Percentiles rank a stretch among this genome's conserved stretches.
Evolutionary conservation across 2,888 invertebrate species (phyloP).

Genomic region (Coenonympha arcania): DNA sequence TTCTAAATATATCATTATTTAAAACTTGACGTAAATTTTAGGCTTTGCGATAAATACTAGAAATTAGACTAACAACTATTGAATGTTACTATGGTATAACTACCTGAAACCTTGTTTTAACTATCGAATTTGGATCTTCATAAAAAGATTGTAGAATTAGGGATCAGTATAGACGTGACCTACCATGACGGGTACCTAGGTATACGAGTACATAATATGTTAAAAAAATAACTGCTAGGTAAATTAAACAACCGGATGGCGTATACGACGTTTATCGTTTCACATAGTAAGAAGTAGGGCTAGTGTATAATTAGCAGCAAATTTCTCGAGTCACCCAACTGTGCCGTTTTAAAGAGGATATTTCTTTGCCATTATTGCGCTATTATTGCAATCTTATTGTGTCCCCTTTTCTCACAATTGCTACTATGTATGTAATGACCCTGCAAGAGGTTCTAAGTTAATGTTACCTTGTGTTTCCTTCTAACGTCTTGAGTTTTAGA

Average conservation of each 20-base stretch:
- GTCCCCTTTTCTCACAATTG: slow-evolving; percentile 23
- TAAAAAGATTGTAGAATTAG: no score
- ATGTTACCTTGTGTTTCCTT: slow-evolving; percentile 6
- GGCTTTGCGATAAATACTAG: no score
- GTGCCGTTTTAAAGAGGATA: slow-evolving; percentile 21
- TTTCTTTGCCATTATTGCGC: slow-evolving; percentile 21
- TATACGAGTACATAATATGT: no score
- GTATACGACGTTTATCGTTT: neutral
- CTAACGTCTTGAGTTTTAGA: neutral
- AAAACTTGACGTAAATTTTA: no score
- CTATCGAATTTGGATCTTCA: no score
- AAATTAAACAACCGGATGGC: slow-evolving; percentile 1
- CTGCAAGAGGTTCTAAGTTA: slow-evolving; percentile 10
- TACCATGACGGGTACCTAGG: no score
- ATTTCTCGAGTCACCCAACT: slow-evolving; percentile 26
- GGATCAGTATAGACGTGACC: no score
- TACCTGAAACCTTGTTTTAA: no score
- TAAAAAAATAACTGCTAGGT: no score
- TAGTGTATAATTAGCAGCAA: slow-evolving; percentile 21
- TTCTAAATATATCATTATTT: no score
- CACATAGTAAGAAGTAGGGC: neutral
- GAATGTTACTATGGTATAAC: no score
- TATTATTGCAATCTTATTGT: slow-evolving; percentile 24
- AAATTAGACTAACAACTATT: no score
- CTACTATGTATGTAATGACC: slow-evolving; percentile 19